A percentile compares a stretch with the other conserved stretches of the same genome.
phyloP scores from a whole-genome alignment of 37 sponge, comb jelly and placozoan genomes.

The Halisarca cf. caerulea region DNA sequence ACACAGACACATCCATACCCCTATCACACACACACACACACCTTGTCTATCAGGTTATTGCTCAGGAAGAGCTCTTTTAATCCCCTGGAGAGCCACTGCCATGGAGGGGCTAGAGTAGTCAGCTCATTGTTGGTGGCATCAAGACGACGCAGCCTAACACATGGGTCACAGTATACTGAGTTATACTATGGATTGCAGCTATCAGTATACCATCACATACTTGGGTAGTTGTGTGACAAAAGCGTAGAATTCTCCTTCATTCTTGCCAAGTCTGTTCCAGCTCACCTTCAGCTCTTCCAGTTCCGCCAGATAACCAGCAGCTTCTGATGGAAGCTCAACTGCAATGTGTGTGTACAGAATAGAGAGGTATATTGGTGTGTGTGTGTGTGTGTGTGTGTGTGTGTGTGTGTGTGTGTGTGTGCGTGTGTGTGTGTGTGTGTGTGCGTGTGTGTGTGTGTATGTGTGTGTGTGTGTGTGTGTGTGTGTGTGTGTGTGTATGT shows the following conservation, averaged over 20 bases:
- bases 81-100: slow-evolving; percentile 60
- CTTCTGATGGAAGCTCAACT: slow-evolving; percentile 19
- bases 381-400: too few species aligned
- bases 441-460: too few species aligned
- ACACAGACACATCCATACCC: too few species aligned
- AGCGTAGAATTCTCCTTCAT: slow-evolving; percentile 43
- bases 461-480: too few species aligned
- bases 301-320: slow-evolving; percentile 51
- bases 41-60: slow-evolving; percentile 38
- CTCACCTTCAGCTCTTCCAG: slow-evolving; percentile 52
- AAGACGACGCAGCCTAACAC: slow-evolving; percentile 40
- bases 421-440: too few species aligned
- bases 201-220: slow-evolving; percentile 32
- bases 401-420: too few species aligned
- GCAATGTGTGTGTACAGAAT: too few species aligned
- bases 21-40: not conserved
- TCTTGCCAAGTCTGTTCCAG: slow-evolving; percentile 41
- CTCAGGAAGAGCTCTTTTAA: slow-evolving; percentile 40
- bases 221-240: slow-evolving; percentile 66
- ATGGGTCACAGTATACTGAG: too few species aligned
- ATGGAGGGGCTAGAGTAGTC: slow-evolving; percentile 58
- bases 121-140: slow-evolving; percentile 74
- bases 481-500: too few species aligned
- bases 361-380: not conserved
- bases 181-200: not conserved